phyloP scores from a whole-genome alignment of 2,113 vertebrate genomes.

The Corvus cornix region DNA sequence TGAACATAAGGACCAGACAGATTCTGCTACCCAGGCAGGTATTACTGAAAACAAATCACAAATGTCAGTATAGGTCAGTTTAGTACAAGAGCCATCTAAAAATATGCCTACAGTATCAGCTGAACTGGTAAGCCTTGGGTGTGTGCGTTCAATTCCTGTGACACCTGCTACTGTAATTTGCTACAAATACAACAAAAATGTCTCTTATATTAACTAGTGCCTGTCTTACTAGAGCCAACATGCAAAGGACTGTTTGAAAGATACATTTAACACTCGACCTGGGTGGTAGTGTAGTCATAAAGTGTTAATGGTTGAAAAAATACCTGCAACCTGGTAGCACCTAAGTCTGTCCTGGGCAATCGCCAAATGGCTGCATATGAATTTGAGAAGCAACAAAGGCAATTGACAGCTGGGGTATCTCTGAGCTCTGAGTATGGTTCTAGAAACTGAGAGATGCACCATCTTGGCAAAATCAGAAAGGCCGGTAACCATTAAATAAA shows the following conservation, averaged over 20 bases:
- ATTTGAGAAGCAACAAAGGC: not conserved
- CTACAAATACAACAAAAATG: not conserved
- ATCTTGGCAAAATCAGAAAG: not conserved
- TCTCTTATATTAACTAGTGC: not conserved
- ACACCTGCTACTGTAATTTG: not conserved
- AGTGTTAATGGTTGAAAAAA: not conserved
- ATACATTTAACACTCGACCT: not conserved
- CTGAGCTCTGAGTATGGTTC: not conserved
- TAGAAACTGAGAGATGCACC: not conserved
- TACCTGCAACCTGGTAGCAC: not conserved
- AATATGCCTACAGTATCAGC: not conserved
- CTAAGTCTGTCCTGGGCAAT: not conserved
- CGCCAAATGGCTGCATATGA: not conserved
- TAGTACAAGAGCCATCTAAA: not conserved
- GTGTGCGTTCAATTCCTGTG: not conserved
- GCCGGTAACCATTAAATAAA: not conserved
- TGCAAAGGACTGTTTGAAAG: not conserved
- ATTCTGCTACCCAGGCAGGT: not conserved
- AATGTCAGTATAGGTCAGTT: not conserved
- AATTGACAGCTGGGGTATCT: not conserved
- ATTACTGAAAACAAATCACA: not conserved
- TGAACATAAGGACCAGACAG: not conserved
- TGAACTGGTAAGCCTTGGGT: not conserved
- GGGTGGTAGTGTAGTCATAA: rapidly evolving
- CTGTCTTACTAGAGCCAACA: not conserved